phyloP scores from a whole-genome alignment of 1,140 invertebrate genomes.

The Prorops nasuta region DNA sequence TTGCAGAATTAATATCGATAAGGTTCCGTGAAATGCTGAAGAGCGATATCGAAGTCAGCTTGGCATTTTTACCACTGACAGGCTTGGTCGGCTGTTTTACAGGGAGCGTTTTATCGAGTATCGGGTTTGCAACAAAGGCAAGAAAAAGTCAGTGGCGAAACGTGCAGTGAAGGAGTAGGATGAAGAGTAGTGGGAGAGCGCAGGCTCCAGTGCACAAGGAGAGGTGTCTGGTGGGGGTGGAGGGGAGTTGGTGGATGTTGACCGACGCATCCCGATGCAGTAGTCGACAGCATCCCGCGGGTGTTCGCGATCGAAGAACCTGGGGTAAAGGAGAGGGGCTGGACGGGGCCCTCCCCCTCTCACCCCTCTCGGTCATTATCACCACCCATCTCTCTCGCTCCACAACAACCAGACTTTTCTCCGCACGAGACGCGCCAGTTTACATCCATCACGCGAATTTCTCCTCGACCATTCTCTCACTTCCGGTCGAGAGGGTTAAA shows the following conservation, averaged over 20 bases:
- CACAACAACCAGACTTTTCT: too few species aligned
- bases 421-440: too few species aligned
- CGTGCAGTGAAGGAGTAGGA: neutral
- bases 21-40: too few species aligned
- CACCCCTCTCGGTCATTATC: neutral
- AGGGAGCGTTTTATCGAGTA: neutral
- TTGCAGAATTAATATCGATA: too few species aligned
- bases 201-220: neutral
- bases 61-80: too few species aligned
- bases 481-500: too few species aligned
- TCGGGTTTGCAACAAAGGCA: too few species aligned
- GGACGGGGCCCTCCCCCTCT: neutral
- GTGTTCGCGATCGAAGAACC: conserved; percentile 30
- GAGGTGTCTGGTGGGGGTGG: neutral
- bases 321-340: conserved; percentile 11
- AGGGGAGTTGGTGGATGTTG: conserved; percentile 11
- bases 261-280: conserved; percentile 21
- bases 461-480: too few species aligned
- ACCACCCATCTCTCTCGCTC: neutral
- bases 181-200: neutral
- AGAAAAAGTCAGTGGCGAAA: neutral
- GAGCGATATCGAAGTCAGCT: too few species aligned
- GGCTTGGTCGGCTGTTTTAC: neutral
- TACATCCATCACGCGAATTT: conserved; percentile 2
- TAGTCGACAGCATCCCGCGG: conserved; percentile 35